Evolutionary conservation across 1,140 invertebrate species (phyloP), one percentile per base, ranked within the genome.

Genomic region (Nilaparvata lugens): DNA sequence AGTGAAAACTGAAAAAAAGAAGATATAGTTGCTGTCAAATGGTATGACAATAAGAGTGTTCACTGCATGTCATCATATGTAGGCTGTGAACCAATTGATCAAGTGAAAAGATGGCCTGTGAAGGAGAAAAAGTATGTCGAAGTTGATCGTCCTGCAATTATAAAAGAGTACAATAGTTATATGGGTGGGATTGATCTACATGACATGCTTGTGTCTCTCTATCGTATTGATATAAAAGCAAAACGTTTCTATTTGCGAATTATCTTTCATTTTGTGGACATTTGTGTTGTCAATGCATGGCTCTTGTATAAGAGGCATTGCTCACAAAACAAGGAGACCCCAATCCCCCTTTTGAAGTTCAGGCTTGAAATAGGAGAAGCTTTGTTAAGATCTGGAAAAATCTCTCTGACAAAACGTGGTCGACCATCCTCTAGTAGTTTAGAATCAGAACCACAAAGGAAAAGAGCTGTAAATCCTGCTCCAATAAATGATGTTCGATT

Each of bases 111-210:
- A 24, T 64, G 63, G 61, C 19, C 21, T 21, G 58, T 31, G 23
- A 63, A 51, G 53, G 13, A 58, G 4, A 64, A 64, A 57, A 19
- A 14, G 24, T 60, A 35, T 52, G 52, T 64, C 23, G 13, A n/a
- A 38, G 43, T 62, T 16, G 31, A 57, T 23, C 14, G 60, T 54
- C 55, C 63, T 38, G 61, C 55, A 25, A 54, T 64, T 16, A 54
- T 62, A 16, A 64, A 58, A 42, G 24, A 48, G 31, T 64, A 64
- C 43, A 62, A 64, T 31, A 42, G 23, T 14, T 54, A 55, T 25
- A 63, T 63, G 62, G 62, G 62, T 7, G 52, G 42, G 16, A 28
- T 63, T 54, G 62, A 63, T 48, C 13, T 61, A 4, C 48, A 56
- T 18, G 62, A 62, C 43, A 61, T 60, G 52, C 45, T 59, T 14